Evolutionary conservation across 2,797 vertebrate species (phyloP), one percentile per base, ranked within the genome.

Genomic region (Sphenopsis melanotis): DNA sequence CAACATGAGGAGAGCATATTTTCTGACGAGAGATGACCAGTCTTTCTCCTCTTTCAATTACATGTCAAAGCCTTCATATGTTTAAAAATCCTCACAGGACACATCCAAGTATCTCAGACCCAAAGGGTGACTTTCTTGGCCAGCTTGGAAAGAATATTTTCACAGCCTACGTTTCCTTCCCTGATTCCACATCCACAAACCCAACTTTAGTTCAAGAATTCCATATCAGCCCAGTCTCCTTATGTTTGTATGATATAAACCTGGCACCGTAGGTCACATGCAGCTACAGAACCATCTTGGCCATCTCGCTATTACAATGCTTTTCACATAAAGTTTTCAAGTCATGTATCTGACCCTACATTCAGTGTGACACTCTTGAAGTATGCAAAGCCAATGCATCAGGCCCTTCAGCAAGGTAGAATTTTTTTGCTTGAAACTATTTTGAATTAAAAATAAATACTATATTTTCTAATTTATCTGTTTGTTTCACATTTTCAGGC

Each of bases 221-320:
- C 15, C 52, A 30, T 30, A 17, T n/a, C 30, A 74, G 15, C 4
- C 29, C 20, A 59, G 7, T 12, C 16, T 10, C 44, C 29, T 60
- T 57, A 22, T 34, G 9, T 47, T 90, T 57, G 4, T 5, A 5
- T 37, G n/a, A n/a, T 13, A 27, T 11, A 82, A 63, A 47, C 2
- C 19, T 75, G 29, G 16, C 22, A 59, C 17, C 0, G 0, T 16
- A 76, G 44, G 46, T 12, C 32, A 44, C 15, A 17, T 16, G 13
- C 13, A 69, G n/a, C 14, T 72, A 21, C 39, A 68, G 22, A 85
- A 52, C 8, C 34, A 29, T 15, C 7, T 47, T 42, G 18, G 6
- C 13, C 41, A 60, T 12, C 29, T 64, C 44, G n/a, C 29, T 32
- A 19, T 50, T 32, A 29, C 9, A 21, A 4, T 21, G n/a, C 9